These are phyloP conservation scores for Eulemur rufifrons DNA, from an alignment of 2,113 vertebrate species.

Conservation along the genomic window DNA sequence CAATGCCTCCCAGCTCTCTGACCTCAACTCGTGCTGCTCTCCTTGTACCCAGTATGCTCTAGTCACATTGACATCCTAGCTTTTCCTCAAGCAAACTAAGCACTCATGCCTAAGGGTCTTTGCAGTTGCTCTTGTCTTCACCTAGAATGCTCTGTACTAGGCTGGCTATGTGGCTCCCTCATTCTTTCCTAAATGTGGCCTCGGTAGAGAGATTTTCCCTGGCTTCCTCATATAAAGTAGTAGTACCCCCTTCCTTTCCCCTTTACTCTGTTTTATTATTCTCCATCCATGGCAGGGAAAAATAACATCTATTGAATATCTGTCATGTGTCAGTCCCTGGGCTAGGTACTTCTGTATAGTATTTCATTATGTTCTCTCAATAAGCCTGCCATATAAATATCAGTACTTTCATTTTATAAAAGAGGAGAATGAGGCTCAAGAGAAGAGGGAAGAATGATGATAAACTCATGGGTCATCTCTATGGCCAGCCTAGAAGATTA, in stretches of 20 bases:
- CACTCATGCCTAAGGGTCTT: background rate
- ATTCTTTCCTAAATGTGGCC: background rate
- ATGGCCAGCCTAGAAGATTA: background rate
- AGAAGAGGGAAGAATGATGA: constrained; percentile 1
- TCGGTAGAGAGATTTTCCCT: constrained; percentile 4
- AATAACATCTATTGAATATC: background rate
- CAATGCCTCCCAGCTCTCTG: background rate
- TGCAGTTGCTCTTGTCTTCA: background rate
- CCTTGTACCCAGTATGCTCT: background rate
- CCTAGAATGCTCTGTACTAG: background rate
- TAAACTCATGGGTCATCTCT: background rate
- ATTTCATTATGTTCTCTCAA: background rate
- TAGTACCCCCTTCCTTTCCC: background rate
- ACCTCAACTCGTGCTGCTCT: background rate
- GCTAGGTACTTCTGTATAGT: background rate
- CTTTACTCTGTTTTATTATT: constrained; percentile 4
- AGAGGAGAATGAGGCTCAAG: background rate
- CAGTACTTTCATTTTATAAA: constrained; percentile 31
- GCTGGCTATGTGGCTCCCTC: background rate
- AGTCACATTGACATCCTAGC: background rate
- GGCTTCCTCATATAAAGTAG: background rate
- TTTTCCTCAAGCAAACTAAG: background rate
- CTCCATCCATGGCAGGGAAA: background rate
- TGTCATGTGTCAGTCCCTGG: background rate
- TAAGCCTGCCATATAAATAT: background rate